A percentile compares a stretch with the other conserved stretches of the same genome.
These are phyloP conservation scores for Galerucella nymphaeae DNA, from an alignment of 2,888 invertebrate species.

Conservation along the genomic window DNA sequence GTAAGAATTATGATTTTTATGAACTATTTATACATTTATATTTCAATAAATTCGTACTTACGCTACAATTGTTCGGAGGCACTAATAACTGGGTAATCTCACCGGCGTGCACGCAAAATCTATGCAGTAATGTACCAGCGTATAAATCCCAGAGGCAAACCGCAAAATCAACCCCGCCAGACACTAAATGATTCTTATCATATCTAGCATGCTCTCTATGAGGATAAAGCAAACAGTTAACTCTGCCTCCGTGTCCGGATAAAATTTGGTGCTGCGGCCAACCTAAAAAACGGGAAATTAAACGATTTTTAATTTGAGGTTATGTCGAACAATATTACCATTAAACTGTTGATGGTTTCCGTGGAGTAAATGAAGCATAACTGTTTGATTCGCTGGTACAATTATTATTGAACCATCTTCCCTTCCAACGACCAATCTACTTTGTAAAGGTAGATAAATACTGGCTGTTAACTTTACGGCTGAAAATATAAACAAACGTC, in stretches of 20 bases:
- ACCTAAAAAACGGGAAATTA: conserved; percentile 66
- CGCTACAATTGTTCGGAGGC: conserved; percentile 91
- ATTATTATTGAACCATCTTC: conserved; percentile 97
- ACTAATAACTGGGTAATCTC: conserved; percentile 95
- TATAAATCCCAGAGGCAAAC: conserved; percentile 97
- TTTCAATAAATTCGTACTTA: conserved; percentile 64
- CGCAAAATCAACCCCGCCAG: conserved; percentile 97
- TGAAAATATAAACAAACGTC: conserved; percentile 50
- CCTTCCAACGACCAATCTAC: conserved; percentile 92
- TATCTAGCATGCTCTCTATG: conserved; percentile 91
- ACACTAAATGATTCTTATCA: conserved; percentile 88
- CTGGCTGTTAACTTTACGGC: conserved; percentile 88
- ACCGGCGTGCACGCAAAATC: conserved; percentile 98
- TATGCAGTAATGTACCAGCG: conserved; percentile 87
- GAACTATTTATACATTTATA: too few species aligned
- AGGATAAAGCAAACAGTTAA: conserved; percentile 95
- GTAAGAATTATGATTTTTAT: too few species aligned
- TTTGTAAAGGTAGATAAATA: conserved; percentile 93
- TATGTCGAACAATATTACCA: conserved; percentile 65
- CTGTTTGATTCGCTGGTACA: conserved; percentile 94
- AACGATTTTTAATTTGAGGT: conserved; percentile 3
- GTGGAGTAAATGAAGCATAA: conserved; percentile 91
- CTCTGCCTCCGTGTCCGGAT: conserved; percentile 90
- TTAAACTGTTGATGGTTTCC: conserved; percentile 86
- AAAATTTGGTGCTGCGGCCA: conserved; percentile 92